Evolutionary conservation across 2,113 vertebrate species (phyloP).

Genomic region (Emberiza fucata): DNA sequence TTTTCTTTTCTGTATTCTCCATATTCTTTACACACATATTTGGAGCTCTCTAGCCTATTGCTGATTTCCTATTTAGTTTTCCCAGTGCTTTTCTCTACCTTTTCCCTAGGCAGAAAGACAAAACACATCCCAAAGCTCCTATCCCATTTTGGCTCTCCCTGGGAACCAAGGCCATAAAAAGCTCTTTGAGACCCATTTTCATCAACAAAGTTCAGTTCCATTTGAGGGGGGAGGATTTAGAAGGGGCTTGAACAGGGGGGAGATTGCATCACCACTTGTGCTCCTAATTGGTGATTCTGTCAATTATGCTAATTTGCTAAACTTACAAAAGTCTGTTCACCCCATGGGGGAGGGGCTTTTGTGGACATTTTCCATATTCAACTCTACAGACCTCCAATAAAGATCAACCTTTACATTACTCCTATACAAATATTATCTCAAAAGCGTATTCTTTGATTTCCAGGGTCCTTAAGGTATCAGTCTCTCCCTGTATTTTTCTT

Average conservation of each 20-base stretch:
- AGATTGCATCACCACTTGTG: background rate
- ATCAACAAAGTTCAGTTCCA: background rate
- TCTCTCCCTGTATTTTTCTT: background rate
- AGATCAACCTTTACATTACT: background rate
- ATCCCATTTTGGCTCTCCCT: background rate
- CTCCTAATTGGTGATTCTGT: background rate
- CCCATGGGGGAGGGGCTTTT: rapidly evolving
- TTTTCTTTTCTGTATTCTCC: too few species aligned
- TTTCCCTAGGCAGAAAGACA: background rate
- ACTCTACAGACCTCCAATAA: background rate
- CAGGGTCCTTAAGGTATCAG: background rate
- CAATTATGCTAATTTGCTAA: background rate
- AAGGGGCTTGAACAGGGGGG: background rate
- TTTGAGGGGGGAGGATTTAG: background rate
- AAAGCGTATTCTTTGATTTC: background rate
- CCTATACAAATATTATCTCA: background rate
- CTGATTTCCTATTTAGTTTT: rapidly evolving
- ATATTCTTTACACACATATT: rapidly evolving
- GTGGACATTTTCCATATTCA: background rate
- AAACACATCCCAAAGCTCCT: background rate
- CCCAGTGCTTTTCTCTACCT: background rate
- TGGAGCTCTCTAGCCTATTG: background rate
- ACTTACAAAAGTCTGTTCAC: background rate
- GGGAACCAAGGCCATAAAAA: background rate
- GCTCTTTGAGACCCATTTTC: background rate